phyloP scores from a whole-genome alignment of 2,113 vertebrate species.

The Rhabdomys dilectus region DNA sequence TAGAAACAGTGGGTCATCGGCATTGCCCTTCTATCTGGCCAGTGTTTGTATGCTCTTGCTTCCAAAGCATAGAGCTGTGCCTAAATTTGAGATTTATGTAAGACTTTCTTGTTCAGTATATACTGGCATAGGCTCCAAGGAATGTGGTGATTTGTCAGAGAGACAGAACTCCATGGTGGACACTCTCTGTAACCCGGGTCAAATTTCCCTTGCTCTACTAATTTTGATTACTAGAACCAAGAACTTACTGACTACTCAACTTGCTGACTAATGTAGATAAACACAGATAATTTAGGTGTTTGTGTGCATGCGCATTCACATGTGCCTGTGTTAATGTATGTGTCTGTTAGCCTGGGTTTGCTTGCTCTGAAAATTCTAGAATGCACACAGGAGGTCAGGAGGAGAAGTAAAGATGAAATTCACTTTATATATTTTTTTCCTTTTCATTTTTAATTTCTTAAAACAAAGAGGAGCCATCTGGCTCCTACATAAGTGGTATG shows the following conservation, averaged over 20 bases:
- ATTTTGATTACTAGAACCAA: background rate
- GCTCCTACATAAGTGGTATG: slow-evolving; percentile 74
- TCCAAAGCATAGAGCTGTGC: background rate
- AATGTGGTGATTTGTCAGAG: slow-evolving; percentile 55
- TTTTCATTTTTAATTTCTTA: slow-evolving; percentile 81
- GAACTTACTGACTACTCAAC: background rate
- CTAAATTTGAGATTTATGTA: slow-evolving; percentile 13
- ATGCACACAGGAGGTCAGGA: background rate
- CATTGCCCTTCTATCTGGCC: background rate
- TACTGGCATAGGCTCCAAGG: background rate
- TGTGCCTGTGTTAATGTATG: background rate
- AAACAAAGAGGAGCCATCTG: slow-evolving; percentile 85
- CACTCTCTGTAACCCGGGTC: background rate
- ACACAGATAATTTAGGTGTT: background rate
- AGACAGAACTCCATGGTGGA: slow-evolving; percentile 14
- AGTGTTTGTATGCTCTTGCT: background rate
- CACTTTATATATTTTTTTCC: slow-evolving; percentile 49
- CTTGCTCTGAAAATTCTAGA: background rate
- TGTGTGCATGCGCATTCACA: rapidly evolving
- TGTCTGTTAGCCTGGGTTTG: background rate
- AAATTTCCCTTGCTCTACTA: background rate
- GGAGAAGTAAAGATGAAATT: slow-evolving; percentile 62
- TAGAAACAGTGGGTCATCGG: background rate
- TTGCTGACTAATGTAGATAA: background rate
- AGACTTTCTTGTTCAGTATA: background rate